Percentiles rank a stretch among this genome's conserved stretches.
These are phyloP conservation scores for Eciton burchellii DNA, from an alignment of 1,140 invertebrate genomes.

Conservation along the genomic window DNA sequence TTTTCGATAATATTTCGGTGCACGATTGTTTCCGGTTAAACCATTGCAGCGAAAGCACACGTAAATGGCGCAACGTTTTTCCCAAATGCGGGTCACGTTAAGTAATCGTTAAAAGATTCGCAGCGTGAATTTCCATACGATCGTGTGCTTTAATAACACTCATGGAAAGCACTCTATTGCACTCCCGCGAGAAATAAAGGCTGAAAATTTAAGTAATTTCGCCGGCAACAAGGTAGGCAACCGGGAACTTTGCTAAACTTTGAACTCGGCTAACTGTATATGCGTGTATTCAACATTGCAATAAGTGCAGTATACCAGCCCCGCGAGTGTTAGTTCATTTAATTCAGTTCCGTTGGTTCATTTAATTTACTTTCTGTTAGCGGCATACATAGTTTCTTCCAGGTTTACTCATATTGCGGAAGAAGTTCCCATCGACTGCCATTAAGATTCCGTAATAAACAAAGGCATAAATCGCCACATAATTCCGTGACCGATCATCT, in stretches of 20 bases:
- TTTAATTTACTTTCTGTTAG: constrained; percentile 54
- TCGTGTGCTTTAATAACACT: neutral
- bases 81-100: neutral
- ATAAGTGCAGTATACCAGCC: constrained; percentile 8
- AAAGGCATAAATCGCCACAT: neutral
- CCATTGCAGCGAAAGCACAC: neutral
- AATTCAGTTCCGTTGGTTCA: constrained; percentile 46
- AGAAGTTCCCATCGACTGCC: neutral
- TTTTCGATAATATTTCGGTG: neutral
- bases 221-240: neutral
- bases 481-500: constrained; percentile 12
- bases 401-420: constrained; percentile 28
- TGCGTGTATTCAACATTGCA: constrained; percentile 16
- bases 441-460: constrained; percentile 21
- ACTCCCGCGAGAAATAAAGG: neutral
- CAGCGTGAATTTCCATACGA: neutral
- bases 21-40: constrained; percentile 1
- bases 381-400: neutral
- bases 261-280: constrained; percentile 25
- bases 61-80: neutral
- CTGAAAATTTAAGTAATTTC: constrained; percentile 17
- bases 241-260: constrained; percentile 22
- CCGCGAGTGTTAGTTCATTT: constrained; percentile 44
- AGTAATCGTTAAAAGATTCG: constrained; percentile 12
- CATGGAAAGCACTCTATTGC: neutral